These are phyloP conservation scores for Eutrigla gurnardus DNA, from an alignment of 2,797 vertebrate genomes.

Conservation along the genomic window DNA sequence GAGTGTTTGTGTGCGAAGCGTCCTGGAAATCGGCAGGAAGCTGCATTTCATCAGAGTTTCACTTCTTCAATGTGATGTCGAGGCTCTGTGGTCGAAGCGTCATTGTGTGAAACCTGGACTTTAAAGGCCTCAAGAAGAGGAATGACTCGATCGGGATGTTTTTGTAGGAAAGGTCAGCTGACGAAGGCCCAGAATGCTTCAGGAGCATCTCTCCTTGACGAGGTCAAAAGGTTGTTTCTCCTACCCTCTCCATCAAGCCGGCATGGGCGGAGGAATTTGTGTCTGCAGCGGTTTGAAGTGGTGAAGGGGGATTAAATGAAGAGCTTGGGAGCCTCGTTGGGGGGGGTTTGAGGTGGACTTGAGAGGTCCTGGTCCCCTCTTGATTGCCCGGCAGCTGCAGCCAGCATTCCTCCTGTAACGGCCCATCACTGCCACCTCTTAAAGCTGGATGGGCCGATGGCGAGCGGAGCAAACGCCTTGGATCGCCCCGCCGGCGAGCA, in stretches of 20 bases:
- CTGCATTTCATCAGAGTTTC: too few relatives aligned
- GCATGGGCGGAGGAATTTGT: neutral
- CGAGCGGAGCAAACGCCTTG: conserved; percentile 20
- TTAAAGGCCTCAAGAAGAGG: too few relatives aligned
- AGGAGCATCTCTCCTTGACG: conserved; percentile 9
- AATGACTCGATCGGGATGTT: too few relatives aligned
- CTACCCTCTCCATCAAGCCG: neutral
- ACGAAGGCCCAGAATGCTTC: too few relatives aligned
- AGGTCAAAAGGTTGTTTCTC: neutral
- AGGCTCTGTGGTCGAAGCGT: too few relatives aligned
- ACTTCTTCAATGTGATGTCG: too few relatives aligned
- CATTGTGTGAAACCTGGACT: too few relatives aligned
- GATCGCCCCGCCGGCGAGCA: too few relatives aligned
- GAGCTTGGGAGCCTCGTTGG: conserved; percentile 9
- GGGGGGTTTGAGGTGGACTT: conserved; percentile 31
- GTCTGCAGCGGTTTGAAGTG: conserved; percentile 19
- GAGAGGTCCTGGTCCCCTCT: conserved; percentile 7
- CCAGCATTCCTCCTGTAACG: conserved; percentile 67
- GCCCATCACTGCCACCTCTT: conserved; percentile 70
- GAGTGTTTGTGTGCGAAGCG: too few relatives aligned
- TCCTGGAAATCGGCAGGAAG: too few relatives aligned
- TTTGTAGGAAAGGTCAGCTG: too few relatives aligned
- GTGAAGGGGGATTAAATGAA: conserved; percentile 53
- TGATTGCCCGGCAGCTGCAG: conserved; percentile 37
- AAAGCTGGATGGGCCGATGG: conserved; percentile 51